Base-by-base conservation (phyloP, 64 coral and sea anemone species). In the Porites lutea region DNA sequence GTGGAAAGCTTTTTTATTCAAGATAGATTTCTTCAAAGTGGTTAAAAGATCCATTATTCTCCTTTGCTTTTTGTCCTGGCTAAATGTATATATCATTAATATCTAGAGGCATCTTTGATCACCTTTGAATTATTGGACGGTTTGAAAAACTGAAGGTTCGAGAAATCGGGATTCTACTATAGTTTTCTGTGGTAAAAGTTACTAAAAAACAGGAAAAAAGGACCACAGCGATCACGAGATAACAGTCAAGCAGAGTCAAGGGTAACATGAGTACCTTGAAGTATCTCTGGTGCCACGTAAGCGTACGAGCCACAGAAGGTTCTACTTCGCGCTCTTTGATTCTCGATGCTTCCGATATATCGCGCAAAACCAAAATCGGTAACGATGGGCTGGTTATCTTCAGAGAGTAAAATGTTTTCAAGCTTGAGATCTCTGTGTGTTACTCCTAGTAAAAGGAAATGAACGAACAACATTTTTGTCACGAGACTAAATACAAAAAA, bases 311-410 rank as follows among this genome's bases (percentile, higher is more conserved):
- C 95, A 88, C 95, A 97, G 50, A 97, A 97, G 0, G 95, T 97
- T 48, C 73, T 69, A 59, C 95, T 97, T 79, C 95, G 92, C 37
- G 50, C 8, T 43, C 95, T 83, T 12, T 77, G 83, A 61, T 83
- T 37, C 3, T 86, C 14, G 3, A 22, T 8, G 3, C 44, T 78
- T 45, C 88, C 89, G 48, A 97, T 78, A 57, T 94, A 94, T 23
- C 95, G 95, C 11, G 95, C 95, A 82, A 97, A 97, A 23, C 95
- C 95, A 91, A 97, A 97, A 69, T 97, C 95, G 0, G 95, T 91
- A 13, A 97, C 93, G 71, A 97, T 91, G 14, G 95, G 95, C 20
- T 91, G 87, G 48, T 59, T 52, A 45, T 91, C 74, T 4, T 77
- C 51, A 48, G 92, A 91, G 3, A 97, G 68, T 3, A 97, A 71